A percentile compares a stretch with the other conserved stretches of the same genome.
Evolutionary conservation across 2,113 vertebrate genomes (phyloP).

Genomic region (Ivindomyrus marchei): DNA sequence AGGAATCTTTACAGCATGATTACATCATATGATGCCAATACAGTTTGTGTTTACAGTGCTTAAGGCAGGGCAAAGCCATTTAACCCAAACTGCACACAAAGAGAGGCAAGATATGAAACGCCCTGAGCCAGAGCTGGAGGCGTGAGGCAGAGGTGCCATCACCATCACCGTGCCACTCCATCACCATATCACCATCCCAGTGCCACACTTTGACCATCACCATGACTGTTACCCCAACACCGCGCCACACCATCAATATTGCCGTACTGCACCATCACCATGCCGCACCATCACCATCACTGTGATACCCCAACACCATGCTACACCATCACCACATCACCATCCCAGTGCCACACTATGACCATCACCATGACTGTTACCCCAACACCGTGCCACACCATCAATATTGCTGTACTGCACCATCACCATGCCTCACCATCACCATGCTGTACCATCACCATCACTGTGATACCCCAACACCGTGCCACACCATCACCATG

Average conservation of each 20-base stretch:
- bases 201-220: not conserved
- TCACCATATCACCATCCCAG: not conserved
- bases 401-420: too few species aligned
- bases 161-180: not conserved
- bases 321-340: not conserved
- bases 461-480: too few species aligned
- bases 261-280: too few species aligned
- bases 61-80: not conserved
- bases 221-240: not conserved
- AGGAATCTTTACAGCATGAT: not conserved
- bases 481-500: too few species aligned
- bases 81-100: not conserved
- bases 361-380: not conserved
- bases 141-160: not conserved
- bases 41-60: not conserved
- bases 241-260: too few species aligned
- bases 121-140: not conserved
- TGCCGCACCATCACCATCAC: not conserved
- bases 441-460: too few species aligned
- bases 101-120: not conserved
- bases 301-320: not conserved
- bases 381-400: too few species aligned
- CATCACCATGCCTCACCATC: not conserved
- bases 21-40: not conserved
- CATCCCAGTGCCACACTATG: not conserved